Evolutionary conservation across 2,888 invertebrate genomes (phyloP), one percentile per base, ranked within the genome.

Genomic region (Machimus atricapillus): DNA sequence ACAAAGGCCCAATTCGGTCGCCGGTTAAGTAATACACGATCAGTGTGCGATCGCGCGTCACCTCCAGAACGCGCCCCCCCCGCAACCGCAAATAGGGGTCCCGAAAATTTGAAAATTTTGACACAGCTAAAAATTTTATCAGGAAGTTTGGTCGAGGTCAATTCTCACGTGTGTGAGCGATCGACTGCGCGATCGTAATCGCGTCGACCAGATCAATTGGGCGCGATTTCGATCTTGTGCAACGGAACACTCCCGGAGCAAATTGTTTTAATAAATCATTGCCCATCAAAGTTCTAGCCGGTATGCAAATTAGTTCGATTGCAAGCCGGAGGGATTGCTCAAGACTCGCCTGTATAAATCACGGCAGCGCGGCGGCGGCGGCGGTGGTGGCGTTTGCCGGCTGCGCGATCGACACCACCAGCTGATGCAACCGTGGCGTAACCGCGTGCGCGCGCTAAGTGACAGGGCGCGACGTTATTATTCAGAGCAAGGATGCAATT

Each of bases 401-500:
- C 23, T 14, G 23, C 14, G 43, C 37, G 43, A 43, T 40, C 37
- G 43, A 78, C 19, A 40, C 40, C 78, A 43, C 31, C 81, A 81
- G 81, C 52, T 81, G 81, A 81, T 52, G 81, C 46, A 81, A 81
- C 79, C 12, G 12, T 66, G 23, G 27, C 23, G 66, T 23, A 37
- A 34, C 77, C 37, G 37, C 37, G 40, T 23, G 52, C 23, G 14
- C 23, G 14, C 81, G 31, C 52, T 31, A 82, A 82, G 56, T 82
- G 58, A 58, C 58, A 58, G 82, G 82, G 58, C 34, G 58, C 82
- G 66, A 66, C 56, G 58, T 58, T 66, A 58, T 82, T 82, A 82
- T 82, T 82, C 82, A 82, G 82, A 58, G 82, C 82, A 66, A 82
- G 82, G 82, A 82, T 82, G 82, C 82, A 82, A 82, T 82, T 82